Evolutionary conservation across 2,888 invertebrate species (phyloP).

Genomic region (Platycheirus albimanus): DNA sequence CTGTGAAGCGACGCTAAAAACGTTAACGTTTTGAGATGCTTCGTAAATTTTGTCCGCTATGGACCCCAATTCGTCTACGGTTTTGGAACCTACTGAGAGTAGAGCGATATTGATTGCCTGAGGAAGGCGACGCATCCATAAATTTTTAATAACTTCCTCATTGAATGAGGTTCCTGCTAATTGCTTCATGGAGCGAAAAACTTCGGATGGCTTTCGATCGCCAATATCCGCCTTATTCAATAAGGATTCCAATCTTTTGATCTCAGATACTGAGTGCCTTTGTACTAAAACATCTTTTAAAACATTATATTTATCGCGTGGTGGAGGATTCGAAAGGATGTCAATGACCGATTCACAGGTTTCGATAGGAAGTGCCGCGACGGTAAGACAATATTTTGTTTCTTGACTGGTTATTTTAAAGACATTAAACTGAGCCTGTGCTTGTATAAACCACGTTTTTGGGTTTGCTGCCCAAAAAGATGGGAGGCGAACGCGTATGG

Average conservation of each 20-base stretch:
- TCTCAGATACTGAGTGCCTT: too few species aligned
- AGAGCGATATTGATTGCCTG: slow-evolving; percentile 34
- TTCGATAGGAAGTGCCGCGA: slow-evolving; percentile 25
- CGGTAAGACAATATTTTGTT: slow-evolving; percentile 27
- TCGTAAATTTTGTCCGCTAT: slow-evolving; percentile 41
- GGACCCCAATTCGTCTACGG: slow-evolving; percentile 11
- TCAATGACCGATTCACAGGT: too few species aligned
- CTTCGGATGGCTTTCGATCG: slow-evolving; percentile 28
- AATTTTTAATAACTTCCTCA: too few species aligned
- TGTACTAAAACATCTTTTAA: too few species aligned
- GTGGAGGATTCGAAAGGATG: slow-evolving; percentile 8
- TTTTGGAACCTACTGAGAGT: slow-evolving; percentile 18
- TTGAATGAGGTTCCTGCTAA: too few species aligned
- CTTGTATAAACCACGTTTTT: too few species aligned
- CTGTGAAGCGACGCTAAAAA: slow-evolving; percentile 9
- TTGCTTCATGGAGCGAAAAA: too few species aligned
- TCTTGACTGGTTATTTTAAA: slow-evolving; percentile 2
- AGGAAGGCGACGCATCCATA: too few species aligned
- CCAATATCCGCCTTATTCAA: slow-evolving; percentile 31
- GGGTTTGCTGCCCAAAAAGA: too few species aligned
- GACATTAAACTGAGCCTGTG: slow-evolving; percentile 29
- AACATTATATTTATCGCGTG: slow-evolving; percentile 22
- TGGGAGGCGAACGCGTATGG: slow-evolving; percentile 9
- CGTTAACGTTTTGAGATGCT: slow-evolving; percentile 7
- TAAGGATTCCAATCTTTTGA: slow-evolving; percentile 10